Base-by-base conservation (phyloP, 2,113 vertebrate genomes). In the Willisornis vidua region DNA sequence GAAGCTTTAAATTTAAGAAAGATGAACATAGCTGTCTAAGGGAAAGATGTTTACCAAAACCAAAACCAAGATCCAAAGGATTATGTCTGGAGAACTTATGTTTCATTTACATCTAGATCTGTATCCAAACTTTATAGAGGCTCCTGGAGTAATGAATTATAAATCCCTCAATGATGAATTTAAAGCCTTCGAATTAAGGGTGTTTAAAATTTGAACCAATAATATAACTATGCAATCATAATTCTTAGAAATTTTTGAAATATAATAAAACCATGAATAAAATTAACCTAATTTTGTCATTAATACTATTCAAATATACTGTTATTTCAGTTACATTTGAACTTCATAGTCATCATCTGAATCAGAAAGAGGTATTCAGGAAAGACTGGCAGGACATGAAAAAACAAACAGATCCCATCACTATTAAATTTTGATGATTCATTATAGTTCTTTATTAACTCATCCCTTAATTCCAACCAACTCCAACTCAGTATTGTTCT, bases 321-420 rank as follows among this genome's bases (percentile, higher is more conserved):
- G 8, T 51, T 73, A 59, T 73, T 91, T 89, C 70, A 49, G 16
- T 91, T 80, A 59, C 7, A n/a, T 87, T 79, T 90, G 39, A 90
- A 83, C 39, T 71, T 58, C 20, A 55, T 26, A 55, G 26, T 76
- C 17, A 65, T 68, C 2, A 20, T 46, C 35, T 88, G 63, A 96
- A 71, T 39, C 49, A 79, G 62, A 95, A 91, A 77, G 4, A 45
- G 3, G 5, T 61, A 87, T 85, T 89, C 35, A 74, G 37, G 22
- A 87, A 67, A 12, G 46, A 61, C 7, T 72, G 19, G 5, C 26
- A 71, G 13, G 14, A 84, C 48, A 52, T 51, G n/a, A 70, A 61
- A 80, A 29, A 3, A 3, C 12, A 67, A 71, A 78, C 0, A 0
- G 81, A 54, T 76, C 26, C 3, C 16, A 46, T 52, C 2, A n/a